Evolutionary conservation across 2,113 vertebrate species (phyloP), one percentile per base, ranked within the genome.

Genomic region (Engystomops pustulosus): DNA sequence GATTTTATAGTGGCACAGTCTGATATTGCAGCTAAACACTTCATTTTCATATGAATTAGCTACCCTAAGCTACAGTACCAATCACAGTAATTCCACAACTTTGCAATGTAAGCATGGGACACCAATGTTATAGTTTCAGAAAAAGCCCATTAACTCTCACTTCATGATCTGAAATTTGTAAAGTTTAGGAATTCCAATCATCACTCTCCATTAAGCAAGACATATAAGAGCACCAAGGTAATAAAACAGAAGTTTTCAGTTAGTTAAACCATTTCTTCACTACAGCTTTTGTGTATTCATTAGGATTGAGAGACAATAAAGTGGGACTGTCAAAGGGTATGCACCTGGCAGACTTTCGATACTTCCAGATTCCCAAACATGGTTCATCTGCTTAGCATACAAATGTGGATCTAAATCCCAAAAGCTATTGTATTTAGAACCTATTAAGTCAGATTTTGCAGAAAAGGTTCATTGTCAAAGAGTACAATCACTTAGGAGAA

Each of bases 401-500:
- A 85, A 85, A 85, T 85, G 83, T 79, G 47, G 51, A 51, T 49
- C 74, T 70, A 79, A 85, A 79, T 85, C 83, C 83, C 83, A 45
- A 79, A 85, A 79, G 83, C 83, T 79, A 79, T 85, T 79, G 83
- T 85, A 69, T 67, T 79, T 70, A 85, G 60, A 85, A 79, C 62
- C 74, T 67, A 70, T 85, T 85, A 58, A 79, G 75, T 51, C 49
- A 70, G 83, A 79, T 85, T 85, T 85, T 85, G 62, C 36, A 69
- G 62, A 70, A 47, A 85, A 78, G 83, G 49, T 30, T 78, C 55
- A 58, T 78, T 69, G 77, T 51, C 49, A 79, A 70, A 77, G 47
- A 79, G 36, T 80, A 87, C 86, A 85, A 86, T 87, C 88, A 88
- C 85, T 88, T 89, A 88, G 88, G 90, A 89, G 76, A 90, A 91